These are phyloP conservation scores for Apodemia mormo DNA, from an alignment of 2,888 invertebrate species.

Conservation along the genomic window DNA sequence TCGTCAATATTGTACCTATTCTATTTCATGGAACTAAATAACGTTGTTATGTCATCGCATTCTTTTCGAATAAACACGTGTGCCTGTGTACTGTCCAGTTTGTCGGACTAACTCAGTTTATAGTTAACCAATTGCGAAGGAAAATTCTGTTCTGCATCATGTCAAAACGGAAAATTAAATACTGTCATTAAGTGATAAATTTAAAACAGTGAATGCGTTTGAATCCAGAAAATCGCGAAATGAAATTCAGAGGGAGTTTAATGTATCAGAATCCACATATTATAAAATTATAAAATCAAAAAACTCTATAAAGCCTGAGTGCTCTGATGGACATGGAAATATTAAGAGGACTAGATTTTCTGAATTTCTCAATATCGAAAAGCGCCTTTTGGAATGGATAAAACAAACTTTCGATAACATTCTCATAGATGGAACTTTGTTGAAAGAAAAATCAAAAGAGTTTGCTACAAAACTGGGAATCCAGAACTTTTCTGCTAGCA, in stretches of 20 bases:
- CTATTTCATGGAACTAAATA: neutral
- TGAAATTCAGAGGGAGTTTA: conserved; percentile 34
- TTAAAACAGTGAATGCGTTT: conserved; percentile 37
- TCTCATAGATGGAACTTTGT: no score
- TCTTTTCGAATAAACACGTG: neutral
- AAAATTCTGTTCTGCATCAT: conserved; percentile 34
- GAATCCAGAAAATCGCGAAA: conserved; percentile 38
- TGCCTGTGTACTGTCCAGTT: neutral
- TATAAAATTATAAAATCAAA: no score
- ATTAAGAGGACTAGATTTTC: no score
- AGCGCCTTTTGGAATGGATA: no score
- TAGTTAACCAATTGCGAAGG: conserved; percentile 31
- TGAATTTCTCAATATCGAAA: no score
- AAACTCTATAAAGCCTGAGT: no score
- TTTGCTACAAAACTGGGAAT: no score
- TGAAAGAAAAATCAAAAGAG: no score
- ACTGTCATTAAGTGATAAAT: conserved; percentile 37
- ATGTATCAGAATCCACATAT: no score
- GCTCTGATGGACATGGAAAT: no score
- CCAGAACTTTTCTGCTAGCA: no score
- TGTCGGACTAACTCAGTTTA: conserved; percentile 32
- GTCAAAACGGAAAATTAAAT: conserved; percentile 35
- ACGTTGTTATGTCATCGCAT: neutral
- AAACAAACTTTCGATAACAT: no score
- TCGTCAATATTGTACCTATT: neutral